These are phyloP conservation scores for Percopsis transmontana DNA, from an alignment of 2,113 vertebrate genomes.

Conservation along the genomic window DNA sequence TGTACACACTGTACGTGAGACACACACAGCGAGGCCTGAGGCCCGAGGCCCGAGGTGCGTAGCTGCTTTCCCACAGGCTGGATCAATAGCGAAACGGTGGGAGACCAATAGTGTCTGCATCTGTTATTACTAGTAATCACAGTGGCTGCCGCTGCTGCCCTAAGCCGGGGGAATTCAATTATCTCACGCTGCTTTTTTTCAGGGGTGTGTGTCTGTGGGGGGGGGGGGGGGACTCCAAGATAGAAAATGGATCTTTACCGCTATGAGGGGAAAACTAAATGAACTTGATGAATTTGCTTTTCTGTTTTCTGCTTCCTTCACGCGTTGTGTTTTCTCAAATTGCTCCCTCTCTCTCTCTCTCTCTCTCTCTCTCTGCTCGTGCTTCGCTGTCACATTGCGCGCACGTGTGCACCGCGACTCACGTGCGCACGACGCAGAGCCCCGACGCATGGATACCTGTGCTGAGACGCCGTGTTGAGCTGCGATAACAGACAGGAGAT, in stretches of 20 bases:
- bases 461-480: slow-evolving; percentile 72
- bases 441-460: slow-evolving; percentile 73
- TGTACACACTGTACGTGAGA: neutral
- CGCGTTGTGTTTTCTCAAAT: slow-evolving; percentile 27
- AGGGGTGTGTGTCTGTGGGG: too few species aligned
- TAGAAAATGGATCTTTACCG: slow-evolving; percentile 66
- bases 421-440: slow-evolving; percentile 10
- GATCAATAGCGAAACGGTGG: slow-evolving; percentile 64
- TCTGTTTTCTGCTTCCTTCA: slow-evolving; percentile 46
- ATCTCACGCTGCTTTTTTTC: slow-evolving; percentile 34
- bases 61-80: slow-evolving; percentile 52
- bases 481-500: slow-evolving; percentile 72
- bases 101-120: slow-evolving; percentile 66
- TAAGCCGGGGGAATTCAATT: slow-evolving; percentile 71
- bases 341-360: slow-evolving; percentile 9
- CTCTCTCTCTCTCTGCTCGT: neutral
- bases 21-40: slow-evolving; percentile 43
- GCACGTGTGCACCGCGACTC: slow-evolving; percentile 12
- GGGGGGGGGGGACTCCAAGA: slow-evolving; percentile 48
- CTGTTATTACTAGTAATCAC: slow-evolving; percentile 68
- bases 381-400: neutral
- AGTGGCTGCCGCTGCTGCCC: slow-evolving; percentile 45
- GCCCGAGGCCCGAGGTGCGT: slow-evolving; percentile 29
- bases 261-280: slow-evolving; percentile 66
- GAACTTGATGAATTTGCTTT: slow-evolving; percentile 70